phyloP scores from a whole-genome alignment of 2,113 vertebrate species.

The Delphinus delphis region DNA sequence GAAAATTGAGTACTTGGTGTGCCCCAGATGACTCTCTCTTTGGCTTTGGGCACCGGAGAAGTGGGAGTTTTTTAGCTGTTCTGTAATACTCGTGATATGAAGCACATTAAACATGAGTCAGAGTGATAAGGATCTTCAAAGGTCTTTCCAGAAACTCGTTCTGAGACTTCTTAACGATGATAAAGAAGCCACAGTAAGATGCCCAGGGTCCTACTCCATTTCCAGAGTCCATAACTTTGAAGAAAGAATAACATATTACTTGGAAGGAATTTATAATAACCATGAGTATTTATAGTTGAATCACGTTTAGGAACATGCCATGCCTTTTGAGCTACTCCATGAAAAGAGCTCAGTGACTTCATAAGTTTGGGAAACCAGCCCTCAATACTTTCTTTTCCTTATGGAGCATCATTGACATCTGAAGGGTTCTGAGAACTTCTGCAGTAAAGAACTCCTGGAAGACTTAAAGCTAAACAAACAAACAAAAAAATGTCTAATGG shows the following conservation, averaged over 20 bases:
- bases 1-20: not conserved
- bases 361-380: not conserved
- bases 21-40: not conserved
- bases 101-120: not conserved
- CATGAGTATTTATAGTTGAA: not conserved
- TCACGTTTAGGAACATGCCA: not conserved
- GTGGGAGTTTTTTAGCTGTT: not conserved
- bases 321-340: not conserved
- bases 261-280: slow-evolving; percentile 29
- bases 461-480: not conserved
- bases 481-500: not conserved
- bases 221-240: slow-evolving; percentile 36
- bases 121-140: not conserved
- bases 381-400: not conserved
- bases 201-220: not conserved
- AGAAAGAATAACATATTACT: not conserved
- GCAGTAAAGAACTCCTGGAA: not conserved
- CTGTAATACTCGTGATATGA: not conserved
- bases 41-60: not conserved
- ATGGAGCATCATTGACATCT: not conserved
- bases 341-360: not conserved
- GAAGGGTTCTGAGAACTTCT: not conserved
- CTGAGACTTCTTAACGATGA: not conserved
- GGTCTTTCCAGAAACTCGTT: not conserved
- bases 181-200: not conserved